Evolutionary conservation across 2,113 vertebrate species (phyloP).

Genomic region (Archocentrus centrarchus): DNA sequence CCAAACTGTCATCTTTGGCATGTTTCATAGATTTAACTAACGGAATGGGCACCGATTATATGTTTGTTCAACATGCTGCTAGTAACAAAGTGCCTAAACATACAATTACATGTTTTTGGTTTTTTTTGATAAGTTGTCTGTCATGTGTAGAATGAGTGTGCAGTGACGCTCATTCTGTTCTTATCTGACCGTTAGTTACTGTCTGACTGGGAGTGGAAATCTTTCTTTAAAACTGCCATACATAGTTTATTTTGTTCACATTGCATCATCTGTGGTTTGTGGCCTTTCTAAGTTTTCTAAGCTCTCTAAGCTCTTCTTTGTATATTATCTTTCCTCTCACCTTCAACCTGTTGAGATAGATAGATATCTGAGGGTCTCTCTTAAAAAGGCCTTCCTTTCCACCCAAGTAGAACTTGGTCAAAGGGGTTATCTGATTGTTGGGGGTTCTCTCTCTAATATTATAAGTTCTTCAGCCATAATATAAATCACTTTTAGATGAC

Average conservation of each 20-base stretch:
- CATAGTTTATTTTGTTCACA: background rate
- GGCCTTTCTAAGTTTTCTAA: background rate
- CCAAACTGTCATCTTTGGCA: background rate
- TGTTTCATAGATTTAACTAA: background rate
- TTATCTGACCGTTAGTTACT: too few species aligned
- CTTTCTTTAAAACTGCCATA: background rate
- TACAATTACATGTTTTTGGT: too few species aligned
- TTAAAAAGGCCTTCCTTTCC: background rate
- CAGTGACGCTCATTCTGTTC: background rate
- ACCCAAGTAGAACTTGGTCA: background rate
- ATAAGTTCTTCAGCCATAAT: background rate
- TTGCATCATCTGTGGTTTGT: background rate
- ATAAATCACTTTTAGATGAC: background rate
- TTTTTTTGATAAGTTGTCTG: too few species aligned
- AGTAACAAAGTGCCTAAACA: fast-evolving
- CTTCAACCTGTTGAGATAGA: background rate
- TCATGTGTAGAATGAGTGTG: background rate
- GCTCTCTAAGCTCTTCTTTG: background rate
- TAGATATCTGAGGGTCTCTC: background rate
- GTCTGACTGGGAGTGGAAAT: too few species aligned
- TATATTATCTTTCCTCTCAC: fast-evolving
- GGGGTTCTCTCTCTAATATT: background rate
- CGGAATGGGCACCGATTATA: background rate
- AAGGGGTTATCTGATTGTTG: fast-evolving
- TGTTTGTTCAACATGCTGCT: background rate